Conservation (phyloP, 2,888 invertebrate species). For the Allophyes oxyacanthae region DNA sequence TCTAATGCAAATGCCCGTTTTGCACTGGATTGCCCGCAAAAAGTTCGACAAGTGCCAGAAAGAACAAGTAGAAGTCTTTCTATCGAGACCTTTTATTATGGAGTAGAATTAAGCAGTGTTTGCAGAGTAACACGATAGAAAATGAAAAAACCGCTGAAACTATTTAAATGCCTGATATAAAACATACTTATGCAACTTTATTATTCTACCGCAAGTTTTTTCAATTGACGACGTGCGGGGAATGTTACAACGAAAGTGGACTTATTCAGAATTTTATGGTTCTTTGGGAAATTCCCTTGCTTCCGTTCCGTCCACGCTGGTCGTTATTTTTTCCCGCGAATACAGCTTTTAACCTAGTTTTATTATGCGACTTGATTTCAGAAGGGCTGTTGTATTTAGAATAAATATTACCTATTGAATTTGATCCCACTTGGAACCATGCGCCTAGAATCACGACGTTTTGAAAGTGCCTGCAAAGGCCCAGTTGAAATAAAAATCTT, state of each 20-base stretch:
- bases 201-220: slow-evolving; percentile 24
- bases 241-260: slow-evolving; percentile 44
- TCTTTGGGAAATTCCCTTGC: slow-evolving; percentile 65
- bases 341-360: slow-evolving; percentile 74
- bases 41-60: no score
- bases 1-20: no score
- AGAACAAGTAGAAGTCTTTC: no score
- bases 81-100: no score
- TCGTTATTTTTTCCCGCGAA: slow-evolving; percentile 66
- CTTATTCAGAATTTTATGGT: slow-evolving; percentile 70
- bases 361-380: slow-evolving; percentile 43
- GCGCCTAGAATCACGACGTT: no score
- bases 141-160: neutral
- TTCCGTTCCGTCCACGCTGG: slow-evolving; percentile 49
- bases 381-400: neutral
- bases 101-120: no score
- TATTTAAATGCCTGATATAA: slow-evolving; percentile 2
- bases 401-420: neutral
- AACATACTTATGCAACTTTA: slow-evolving; percentile 15
- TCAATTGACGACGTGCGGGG: slow-evolving; percentile 38
- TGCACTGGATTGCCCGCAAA: no score
- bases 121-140: neutral
- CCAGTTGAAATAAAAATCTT: no score
- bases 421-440: no score
- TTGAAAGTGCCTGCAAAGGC: no score